These are phyloP conservation scores for Daktulosphaira vitifoliae DNA, from an alignment of 1,140 invertebrate genomes.

Conservation along the genomic window DNA sequence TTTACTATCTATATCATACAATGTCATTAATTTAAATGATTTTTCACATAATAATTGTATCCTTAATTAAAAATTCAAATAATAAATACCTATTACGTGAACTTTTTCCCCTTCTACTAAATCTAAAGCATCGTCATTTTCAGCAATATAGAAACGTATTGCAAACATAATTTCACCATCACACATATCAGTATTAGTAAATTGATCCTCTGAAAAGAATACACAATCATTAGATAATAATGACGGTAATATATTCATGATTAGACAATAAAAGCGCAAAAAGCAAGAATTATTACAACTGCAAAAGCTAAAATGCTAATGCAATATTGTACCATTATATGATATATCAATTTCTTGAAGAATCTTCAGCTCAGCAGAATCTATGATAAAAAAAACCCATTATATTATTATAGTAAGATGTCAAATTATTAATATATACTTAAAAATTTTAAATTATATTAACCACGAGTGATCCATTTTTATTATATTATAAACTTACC, in stretches of 20 bases:
- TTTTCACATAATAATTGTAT: not conserved
- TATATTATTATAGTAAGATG: too few species aligned
- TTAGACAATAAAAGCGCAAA: not conserved
- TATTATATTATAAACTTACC: slow-evolving; percentile 35
- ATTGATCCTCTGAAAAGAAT: slow-evolving; percentile 1
- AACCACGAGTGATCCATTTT: too few species aligned
- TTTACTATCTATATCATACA: slow-evolving; percentile 52
- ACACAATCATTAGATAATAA: not conserved
- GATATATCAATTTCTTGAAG: not conserved
- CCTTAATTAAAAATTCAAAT: not conserved
- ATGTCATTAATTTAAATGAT: not conserved
- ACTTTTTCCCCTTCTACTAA: slow-evolving; percentile 83
- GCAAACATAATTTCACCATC: slow-evolving; percentile 71
- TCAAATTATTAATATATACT: too few species aligned
- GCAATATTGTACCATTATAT: not conserved
- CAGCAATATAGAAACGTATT: slow-evolving; percentile 76
- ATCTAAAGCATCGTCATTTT: slow-evolving; percentile 76
- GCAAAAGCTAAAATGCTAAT: slow-evolving; percentile 2
- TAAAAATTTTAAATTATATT: too few species aligned
- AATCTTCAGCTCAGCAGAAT: slow-evolving; percentile 35
- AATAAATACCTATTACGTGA: slow-evolving; percentile 62
- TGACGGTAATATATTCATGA: not conserved
- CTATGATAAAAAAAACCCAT: slow-evolving; percentile 34
- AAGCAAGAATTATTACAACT: not conserved
- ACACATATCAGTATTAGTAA: slow-evolving; percentile 37